Conservation (phyloP, 53 echinoderm and acorn worm genomes). For the Patiria pectinifera region DNA sequence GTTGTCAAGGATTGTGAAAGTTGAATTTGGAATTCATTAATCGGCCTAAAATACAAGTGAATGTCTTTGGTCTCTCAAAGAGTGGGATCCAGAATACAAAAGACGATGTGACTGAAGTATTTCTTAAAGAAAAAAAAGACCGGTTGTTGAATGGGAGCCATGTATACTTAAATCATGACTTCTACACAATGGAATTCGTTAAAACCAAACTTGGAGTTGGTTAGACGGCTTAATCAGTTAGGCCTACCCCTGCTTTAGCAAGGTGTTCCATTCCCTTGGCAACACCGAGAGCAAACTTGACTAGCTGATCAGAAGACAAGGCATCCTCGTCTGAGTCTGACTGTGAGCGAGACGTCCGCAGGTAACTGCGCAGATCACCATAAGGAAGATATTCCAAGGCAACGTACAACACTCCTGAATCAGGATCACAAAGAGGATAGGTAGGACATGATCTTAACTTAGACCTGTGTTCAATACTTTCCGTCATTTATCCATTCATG, state of each 20-base stretch:
- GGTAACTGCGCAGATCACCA: slow-evolving; percentile 14
- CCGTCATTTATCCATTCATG: no score
- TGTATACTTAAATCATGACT: background rate
- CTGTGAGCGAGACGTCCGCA: slow-evolving; percentile 5
- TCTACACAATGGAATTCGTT: background rate
- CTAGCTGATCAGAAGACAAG: slow-evolving; percentile 37
- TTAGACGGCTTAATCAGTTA: background rate
- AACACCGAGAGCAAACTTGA: slow-evolving; percentile 53
- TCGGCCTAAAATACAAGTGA: no score
- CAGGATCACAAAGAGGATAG: background rate
- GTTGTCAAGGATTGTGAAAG: background rate
- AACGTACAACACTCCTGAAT: slow-evolving; percentile 1
- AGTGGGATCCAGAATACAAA: background rate
- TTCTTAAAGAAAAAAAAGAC: no score
- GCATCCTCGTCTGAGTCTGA: background rate
- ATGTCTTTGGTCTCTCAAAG: background rate
- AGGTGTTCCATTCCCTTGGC: slow-evolving; percentile 55
- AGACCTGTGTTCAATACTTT: background rate
- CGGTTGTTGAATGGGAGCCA: background rate
- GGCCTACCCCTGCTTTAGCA: slow-evolving; percentile 25
- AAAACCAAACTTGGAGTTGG: background rate
- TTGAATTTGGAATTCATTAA: no score
- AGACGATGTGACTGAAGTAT: no score
- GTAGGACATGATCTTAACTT: background rate
- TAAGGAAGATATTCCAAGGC: slow-evolving; percentile 33